A percentile compares a stretch with the other conserved stretches of the same genome.
phyloP scores from a whole-genome alignment of 2,888 invertebrate species.

The Clitarchus hookeri region DNA sequence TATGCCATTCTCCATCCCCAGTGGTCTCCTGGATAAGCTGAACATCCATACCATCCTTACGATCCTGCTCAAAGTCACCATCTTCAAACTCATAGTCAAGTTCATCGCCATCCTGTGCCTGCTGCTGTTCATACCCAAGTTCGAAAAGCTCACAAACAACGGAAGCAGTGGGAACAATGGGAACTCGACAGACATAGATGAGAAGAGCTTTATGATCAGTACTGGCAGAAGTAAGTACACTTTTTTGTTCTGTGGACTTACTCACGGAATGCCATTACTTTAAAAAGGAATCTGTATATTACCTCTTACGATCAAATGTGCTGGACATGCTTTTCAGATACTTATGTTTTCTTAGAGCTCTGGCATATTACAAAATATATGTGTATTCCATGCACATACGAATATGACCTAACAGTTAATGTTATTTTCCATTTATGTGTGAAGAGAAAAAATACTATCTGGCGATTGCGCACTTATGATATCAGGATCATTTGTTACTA shows the following conservation, averaged over 20 bases:
- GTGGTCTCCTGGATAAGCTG: slow-evolving; percentile 24
- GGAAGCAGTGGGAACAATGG: neutral
- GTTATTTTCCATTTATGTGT: too few relatives aligned
- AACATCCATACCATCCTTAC: slow-evolving; percentile 54
- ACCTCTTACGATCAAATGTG: too few relatives aligned
- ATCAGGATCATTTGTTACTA: too few relatives aligned
- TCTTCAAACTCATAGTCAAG: slow-evolving; percentile 81
- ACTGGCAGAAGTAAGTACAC: neutral
- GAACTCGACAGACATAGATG: neutral
- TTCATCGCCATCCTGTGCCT: slow-evolving; percentile 77
- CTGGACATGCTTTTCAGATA: too few relatives aligned
- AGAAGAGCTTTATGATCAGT: neutral
- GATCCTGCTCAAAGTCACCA: slow-evolving; percentile 72
- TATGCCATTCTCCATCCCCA: slow-evolving; percentile 50
- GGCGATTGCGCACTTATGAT: too few relatives aligned
- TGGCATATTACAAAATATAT: too few relatives aligned
- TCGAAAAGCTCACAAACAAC: slow-evolving; percentile 52
- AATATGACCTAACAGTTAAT: too few relatives aligned
- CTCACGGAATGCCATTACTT: too few relatives aligned
- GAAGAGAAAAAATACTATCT: too few relatives aligned
- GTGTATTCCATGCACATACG: too few relatives aligned
- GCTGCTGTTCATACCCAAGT: slow-evolving; percentile 74
- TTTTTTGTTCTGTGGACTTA: neutral
- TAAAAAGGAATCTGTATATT: too few relatives aligned
- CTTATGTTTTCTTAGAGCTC: too few relatives aligned